Evolutionary conservation across 1,140 invertebrate genomes (phyloP).

Genomic region (Bemisia tabaci): DNA sequence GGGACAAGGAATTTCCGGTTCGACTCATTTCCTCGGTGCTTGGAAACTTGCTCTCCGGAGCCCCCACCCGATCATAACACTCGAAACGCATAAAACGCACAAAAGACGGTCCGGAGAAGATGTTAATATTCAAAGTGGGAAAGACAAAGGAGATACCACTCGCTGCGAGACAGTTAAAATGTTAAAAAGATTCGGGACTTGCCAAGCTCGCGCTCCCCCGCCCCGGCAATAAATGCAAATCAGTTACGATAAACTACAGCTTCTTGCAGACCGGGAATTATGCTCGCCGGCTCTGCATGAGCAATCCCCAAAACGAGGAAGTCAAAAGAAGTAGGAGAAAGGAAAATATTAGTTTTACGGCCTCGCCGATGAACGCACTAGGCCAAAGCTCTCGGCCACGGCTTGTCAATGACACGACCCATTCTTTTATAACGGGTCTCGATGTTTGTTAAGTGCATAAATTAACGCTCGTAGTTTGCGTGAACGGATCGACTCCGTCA

Average conservation of each 20-base stretch:
- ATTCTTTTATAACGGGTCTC: too few relatives aligned
- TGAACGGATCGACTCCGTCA: too few relatives aligned
- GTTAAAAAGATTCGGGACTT: too few relatives aligned
- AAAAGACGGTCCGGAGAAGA: background rate
- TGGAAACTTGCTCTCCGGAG: too few relatives aligned
- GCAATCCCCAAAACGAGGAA: background rate
- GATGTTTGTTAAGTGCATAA: too few relatives aligned
- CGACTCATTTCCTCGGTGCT: background rate
- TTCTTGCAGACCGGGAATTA: background rate
- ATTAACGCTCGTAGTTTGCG: too few relatives aligned
- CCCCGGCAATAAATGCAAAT: background rate
- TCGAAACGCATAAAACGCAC: background rate
- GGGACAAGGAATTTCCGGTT: background rate
- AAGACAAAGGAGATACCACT: background rate
- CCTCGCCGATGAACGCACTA: too few relatives aligned
- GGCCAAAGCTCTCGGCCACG: too few relatives aligned
- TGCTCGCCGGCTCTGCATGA: background rate
- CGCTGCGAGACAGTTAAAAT: background rate
- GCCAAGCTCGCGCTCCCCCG: too few relatives aligned
- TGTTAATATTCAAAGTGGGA: background rate
- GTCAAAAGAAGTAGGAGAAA: background rate
- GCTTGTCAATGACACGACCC: too few relatives aligned
- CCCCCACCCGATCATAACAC: background rate
- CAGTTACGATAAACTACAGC: background rate
- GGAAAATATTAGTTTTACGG: background rate